phyloP scores from a whole-genome alignment of 2,113 vertebrate species.

The Marmota flaviventris region DNA sequence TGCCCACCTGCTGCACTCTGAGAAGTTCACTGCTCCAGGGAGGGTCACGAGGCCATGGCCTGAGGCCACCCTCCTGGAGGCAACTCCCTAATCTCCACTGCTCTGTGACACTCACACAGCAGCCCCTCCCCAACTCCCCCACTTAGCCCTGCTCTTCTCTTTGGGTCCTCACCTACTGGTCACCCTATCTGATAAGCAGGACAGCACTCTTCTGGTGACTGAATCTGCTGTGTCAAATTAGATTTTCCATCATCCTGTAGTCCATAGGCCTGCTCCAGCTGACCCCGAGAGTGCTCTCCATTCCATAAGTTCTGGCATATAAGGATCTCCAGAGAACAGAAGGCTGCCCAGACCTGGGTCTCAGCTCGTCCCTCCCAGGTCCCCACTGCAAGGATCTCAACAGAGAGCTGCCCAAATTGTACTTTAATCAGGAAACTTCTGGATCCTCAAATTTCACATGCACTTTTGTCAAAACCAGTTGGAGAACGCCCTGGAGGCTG shows the following conservation, averaged over 20 bases:
- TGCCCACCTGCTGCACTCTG: neutral
- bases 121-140: neutral
- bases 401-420: neutral
- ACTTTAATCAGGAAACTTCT: neutral
- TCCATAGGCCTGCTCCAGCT: neutral
- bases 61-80: neutral
- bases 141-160: neutral
- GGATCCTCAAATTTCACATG: neutral
- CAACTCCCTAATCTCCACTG: neutral
- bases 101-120: too few species aligned
- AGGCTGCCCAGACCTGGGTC: neutral
- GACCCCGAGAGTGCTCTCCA: neutral
- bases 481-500: rapidly evolving
- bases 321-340: neutral
- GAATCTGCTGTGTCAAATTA: neutral
- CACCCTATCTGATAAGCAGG: neutral
- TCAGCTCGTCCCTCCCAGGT: neutral
- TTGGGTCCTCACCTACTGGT: neutral
- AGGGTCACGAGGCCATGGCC: neutral
- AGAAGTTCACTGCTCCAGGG: neutral
- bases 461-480: neutral
- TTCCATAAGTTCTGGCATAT: neutral
- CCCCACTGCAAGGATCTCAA: neutral
- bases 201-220: neutral
- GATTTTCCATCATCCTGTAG: too few species aligned